Conservation (phyloP, 2,797 vertebrate genomes). For the Neosilurus mollespiculum region DNA sequence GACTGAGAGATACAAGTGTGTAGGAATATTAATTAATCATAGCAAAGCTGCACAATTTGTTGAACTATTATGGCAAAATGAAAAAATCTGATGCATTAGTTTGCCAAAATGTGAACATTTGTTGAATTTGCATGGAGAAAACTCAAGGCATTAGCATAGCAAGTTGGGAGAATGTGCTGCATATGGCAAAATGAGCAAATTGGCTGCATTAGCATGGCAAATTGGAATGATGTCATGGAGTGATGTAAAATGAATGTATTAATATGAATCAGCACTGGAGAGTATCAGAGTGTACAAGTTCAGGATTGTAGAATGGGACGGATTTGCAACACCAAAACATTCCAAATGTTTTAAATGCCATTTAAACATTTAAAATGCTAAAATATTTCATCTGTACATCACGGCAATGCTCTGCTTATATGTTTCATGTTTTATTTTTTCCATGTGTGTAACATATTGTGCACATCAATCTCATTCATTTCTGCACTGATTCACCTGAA, state of each 20-base stretch:
- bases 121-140: background rate
- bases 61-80: background rate
- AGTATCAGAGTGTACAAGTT: background rate
- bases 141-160: no score
- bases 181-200: no score
- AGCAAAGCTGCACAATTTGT: background rate
- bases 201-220: background rate
- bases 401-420: background rate
- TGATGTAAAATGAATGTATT: background rate
- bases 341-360: background rate
- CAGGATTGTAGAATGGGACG: background rate
- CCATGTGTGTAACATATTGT: conserved; percentile 26
- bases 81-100: background rate
- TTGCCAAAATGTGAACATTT: background rate
- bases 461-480: conserved; percentile 38
- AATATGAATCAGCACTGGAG: background rate
- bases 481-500: conserved; percentile 27
- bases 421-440: background rate
- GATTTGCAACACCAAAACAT: no score
- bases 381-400: background rate
- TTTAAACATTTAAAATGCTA: background rate
- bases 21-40: background rate
- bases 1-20: background rate
- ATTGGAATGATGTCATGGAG: background rate
- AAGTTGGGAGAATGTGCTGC: background rate